Evolutionary conservation across 2,888 invertebrate genomes (phyloP), one percentile per base, ranked within the genome.

Genomic region (Aplocera efformata): DNA sequence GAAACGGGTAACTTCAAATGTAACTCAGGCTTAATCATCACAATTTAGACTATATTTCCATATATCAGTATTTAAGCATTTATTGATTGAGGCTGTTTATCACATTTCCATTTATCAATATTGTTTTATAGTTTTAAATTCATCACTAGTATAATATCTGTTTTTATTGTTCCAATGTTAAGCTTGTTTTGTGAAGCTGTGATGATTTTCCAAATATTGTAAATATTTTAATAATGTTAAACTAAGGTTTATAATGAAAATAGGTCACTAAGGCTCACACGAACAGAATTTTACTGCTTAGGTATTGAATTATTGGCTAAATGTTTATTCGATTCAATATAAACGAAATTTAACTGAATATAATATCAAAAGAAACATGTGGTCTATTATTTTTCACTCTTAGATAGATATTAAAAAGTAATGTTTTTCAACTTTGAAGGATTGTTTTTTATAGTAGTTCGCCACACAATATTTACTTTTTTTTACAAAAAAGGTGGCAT

Each of bases 101-200:
- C 56, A 55, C 45, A 49, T 51, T 53, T 54, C 49, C 56, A 56
- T 51, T 49, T 50, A 50, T 52, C 41, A 38, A 49, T 52, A 56
- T 67, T 71, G 70, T 84, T 74, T 82, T 81, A 68, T 83, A 83
- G 80, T 83, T 84, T 63, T 78, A 76, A 75, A 63, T 55, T 61
- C 58, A 67, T 67, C 66, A 64, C 55, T 69, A 71, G 67, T 72
- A 67, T 48, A 32, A 60, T 60, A 64, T 61, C 60, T 75, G 79
- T 84, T 85, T 44, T 81, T 84, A 81, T 86, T 85, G 59, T 79
- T 74, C 62, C 65, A 68, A 74, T 79, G 80, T 85, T 86, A 80
- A 75, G 82, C 83, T 86, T 86, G 80, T 86, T 86, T 85, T 77
- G 85, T 86, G 84, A 83, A 77, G 86, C 88, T 88, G 88, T 88